Percentiles rank a stretch among this genome's conserved stretches.
These are phyloP conservation scores for Caenorhabditis sp. DNA, from an alignment of 2,888 invertebrate species.

Conservation along the genomic window DNA sequence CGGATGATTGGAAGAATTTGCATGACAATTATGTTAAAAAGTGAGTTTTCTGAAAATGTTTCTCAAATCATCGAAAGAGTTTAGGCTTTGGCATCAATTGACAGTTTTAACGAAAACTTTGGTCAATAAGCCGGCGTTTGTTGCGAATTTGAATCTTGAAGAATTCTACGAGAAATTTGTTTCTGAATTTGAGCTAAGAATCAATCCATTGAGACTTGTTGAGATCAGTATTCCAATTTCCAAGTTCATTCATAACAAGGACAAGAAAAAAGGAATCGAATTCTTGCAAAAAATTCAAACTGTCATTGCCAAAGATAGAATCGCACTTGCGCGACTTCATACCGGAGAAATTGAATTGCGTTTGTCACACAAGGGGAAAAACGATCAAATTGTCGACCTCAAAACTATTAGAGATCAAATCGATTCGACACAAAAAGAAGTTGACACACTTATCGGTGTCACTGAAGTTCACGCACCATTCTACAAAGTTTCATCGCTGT, in stretches of 20 bases:
- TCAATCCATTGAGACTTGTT: conserved; percentile 89
- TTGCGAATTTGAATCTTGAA: conserved; percentile 47
- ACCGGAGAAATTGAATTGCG: conserved; percentile 78
- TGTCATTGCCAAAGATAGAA: conserved; percentile 80
- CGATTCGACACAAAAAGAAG: conserved; percentile 57
- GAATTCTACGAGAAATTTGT: conserved; percentile 84
- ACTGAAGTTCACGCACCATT: conserved; percentile 68
- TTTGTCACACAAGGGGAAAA: conserved; percentile 71
- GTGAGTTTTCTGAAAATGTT: conserved; percentile 38
- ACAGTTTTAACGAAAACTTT: conserved; percentile 49
- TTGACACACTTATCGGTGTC: conserved; percentile 58
- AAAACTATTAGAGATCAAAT: conserved; percentile 56
- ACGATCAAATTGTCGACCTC: conserved; percentile 73
- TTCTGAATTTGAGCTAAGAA: conserved; percentile 92
- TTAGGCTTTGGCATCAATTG: conserved; percentile 70
- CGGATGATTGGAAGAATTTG: conserved; percentile 63
- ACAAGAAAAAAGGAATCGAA: conserved; percentile 21
- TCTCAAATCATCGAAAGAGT: conserved; percentile 9
- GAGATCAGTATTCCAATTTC: conserved; percentile 79
- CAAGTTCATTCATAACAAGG: conserved; percentile 58
- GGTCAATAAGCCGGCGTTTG: conserved; percentile 52
- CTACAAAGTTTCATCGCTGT: conserved; percentile 65
- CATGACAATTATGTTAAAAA: conserved; percentile 63
- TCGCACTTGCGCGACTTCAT: conserved; percentile 85
- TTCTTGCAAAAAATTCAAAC: conserved; percentile 88